A percentile compares a stretch with the other conserved stretches of the same genome.
These are phyloP conservation scores for Dolichopus griseipennis DNA, from an alignment of 2,888 invertebrate species.

Conservation along the genomic window DNA sequence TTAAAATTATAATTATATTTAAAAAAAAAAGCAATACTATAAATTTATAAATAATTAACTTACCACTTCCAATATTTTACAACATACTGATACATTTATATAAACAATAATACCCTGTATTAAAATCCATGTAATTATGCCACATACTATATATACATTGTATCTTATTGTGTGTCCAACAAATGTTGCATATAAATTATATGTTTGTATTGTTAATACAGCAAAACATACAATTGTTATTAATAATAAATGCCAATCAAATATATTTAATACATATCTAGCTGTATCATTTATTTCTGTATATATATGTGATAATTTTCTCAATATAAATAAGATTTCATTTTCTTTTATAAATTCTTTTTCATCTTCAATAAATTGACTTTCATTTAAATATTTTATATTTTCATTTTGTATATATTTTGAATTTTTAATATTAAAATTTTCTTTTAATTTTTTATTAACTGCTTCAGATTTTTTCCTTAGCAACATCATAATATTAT, in stretches of 20 bases:
- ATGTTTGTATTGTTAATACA: constrained; percentile 31
- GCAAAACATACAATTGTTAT: constrained; percentile 28
- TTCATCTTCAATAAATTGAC: constrained; percentile 10
- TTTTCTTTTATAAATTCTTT: constrained; percentile 14
- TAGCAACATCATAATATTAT: constrained; percentile 29
- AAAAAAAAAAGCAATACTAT: too few species aligned
- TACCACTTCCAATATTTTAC: constrained; percentile 27
- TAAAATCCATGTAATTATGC: constrained; percentile 29
- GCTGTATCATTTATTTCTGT: constrained; percentile 26
- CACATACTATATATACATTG: constrained; percentile 25
- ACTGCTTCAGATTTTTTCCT: constrained; percentile 27
- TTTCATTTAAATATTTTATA: constrained; percentile 12
- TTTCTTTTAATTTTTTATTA: constrained; percentile 24
- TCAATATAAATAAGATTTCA: constrained; percentile 21
- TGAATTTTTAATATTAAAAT: not conserved
- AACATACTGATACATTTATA: constrained; percentile 29
- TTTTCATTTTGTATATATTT: constrained; percentile 12
- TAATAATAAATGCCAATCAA: constrained; percentile 28
- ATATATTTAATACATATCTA: constrained; percentile 27
- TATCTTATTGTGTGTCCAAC: constrained; percentile 25
- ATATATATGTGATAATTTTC: constrained; percentile 26
- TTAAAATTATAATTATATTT: too few species aligned
- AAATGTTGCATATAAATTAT: constrained; percentile 29
- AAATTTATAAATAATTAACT: constrained; percentile 13
- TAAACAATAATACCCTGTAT: constrained; percentile 29